Percentiles rank a stretch among this genome's conserved stretches.
Evolutionary conservation across 2,113 vertebrate genomes (phyloP).

Genomic region (Casuarius casuarius): DNA sequence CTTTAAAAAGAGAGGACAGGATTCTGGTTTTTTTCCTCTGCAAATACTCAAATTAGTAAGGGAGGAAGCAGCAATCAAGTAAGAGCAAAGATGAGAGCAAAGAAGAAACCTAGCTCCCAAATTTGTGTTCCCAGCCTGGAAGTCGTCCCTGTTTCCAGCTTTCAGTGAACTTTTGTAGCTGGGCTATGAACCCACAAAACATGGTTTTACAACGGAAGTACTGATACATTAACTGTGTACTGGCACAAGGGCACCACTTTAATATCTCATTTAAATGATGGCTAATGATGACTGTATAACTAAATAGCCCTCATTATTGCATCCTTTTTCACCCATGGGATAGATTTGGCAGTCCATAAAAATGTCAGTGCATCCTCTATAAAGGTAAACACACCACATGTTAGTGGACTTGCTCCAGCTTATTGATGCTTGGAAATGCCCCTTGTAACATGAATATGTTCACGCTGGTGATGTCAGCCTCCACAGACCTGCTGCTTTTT

Average conservation of each 20-base stretch:
- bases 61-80: neutral
- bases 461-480: neutral
- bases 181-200: slow-evolving; percentile 10
- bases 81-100: neutral
- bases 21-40: neutral
- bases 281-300: slow-evolving; percentile 12
- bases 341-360: slow-evolving; percentile 53
- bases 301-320: slow-evolving; percentile 9
- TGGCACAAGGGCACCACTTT: neutral
- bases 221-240: neutral
- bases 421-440: neutral
- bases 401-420: neutral
- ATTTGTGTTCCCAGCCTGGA: neutral
- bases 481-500: neutral
- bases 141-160: neutral
- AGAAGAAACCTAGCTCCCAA: neutral
- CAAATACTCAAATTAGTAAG: neutral
- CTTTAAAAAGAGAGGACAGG: neutral
- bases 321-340: slow-evolving; percentile 26
- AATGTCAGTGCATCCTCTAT: slow-evolving; percentile 24
- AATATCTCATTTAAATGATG: slow-evolving; percentile 11
- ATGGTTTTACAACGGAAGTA: neutral
- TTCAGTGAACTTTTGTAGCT: neutral
- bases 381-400: slow-evolving; percentile 6
- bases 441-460: neutral